Percentiles rank a stretch among this genome's conserved stretches.
Evolutionary conservation across 2,113 vertebrate species (phyloP).

Genomic region (Crotalus helleri): DNA sequence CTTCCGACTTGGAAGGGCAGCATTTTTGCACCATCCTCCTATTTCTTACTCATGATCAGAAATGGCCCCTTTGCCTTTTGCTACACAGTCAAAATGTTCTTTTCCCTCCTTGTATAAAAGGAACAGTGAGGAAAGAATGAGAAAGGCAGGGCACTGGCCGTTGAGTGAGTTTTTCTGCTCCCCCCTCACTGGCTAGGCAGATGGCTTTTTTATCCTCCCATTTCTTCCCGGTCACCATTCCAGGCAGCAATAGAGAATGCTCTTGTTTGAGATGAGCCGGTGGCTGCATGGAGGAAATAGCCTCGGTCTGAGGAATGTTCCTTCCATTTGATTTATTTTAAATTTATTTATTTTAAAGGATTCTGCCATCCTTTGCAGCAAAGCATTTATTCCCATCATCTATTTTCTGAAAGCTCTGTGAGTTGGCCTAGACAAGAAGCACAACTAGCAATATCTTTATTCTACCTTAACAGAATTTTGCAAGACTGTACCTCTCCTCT

Average conservation of each 20-base stretch:
- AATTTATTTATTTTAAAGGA: too few relatives aligned
- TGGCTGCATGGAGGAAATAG: neutral
- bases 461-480: neutral
- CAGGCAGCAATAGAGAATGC: neutral
- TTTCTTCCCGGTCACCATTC: neutral
- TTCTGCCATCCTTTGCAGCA: too few relatives aligned
- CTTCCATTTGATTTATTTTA: neutral
- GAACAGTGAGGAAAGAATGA: neutral
- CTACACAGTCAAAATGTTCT: neutral
- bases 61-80: neutral
- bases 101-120: neutral
- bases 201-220: neutral
- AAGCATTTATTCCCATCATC: neutral
- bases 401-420: constrained; percentile 9
- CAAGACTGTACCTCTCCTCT: neutral
- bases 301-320: neutral
- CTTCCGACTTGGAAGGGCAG: neutral
- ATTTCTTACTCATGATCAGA: neutral
- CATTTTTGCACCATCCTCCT: neutral
- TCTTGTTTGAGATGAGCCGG: neutral
- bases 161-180: neutral
- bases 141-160: neutral
- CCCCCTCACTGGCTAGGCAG: neutral
- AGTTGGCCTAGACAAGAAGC: neutral
- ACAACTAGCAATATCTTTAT: neutral